A percentile compares a stretch with the other conserved stretches of the same genome.
These are phyloP conservation scores for Adineta ricciae DNA, from an alignment of 2,888 invertebrate species.

Conservation along the genomic window DNA sequence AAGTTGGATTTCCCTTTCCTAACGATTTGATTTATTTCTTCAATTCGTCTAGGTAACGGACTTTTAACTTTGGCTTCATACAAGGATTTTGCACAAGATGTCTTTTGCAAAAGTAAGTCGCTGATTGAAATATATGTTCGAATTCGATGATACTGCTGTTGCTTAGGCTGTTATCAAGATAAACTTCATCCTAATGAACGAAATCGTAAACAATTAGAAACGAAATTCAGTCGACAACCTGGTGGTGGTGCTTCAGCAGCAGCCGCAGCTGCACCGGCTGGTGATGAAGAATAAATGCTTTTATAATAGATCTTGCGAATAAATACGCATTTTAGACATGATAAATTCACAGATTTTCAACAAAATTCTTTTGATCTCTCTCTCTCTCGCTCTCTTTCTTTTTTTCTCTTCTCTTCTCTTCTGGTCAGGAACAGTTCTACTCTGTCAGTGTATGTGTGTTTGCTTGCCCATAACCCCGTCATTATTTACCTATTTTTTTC, in stretches of 20 bases:
- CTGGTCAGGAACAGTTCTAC: neutral
- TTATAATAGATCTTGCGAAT: neutral
- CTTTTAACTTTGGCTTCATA: conserved; percentile 5
- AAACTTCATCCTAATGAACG: conserved; percentile 34
- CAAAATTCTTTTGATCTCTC: neutral
- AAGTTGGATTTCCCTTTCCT: neutral
- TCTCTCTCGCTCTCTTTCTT: too few species aligned
- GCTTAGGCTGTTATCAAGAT: conserved; percentile 27
- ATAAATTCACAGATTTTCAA: neutral
- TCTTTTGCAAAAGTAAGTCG: conserved; percentile 24
- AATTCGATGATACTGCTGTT: too few species aligned
- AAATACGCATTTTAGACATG: neutral
- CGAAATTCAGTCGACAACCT: neutral
- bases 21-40: neutral
- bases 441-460: neutral
- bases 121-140: neutral
- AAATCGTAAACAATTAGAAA: conserved; percentile 33
- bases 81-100: conserved; percentile 32
- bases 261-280: neutral
- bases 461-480: neutral
- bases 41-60: neutral
- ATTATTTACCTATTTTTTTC: neutral
- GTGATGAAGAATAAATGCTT: neutral
- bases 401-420: neutral
- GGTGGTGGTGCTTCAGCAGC: neutral